phyloP scores from a whole-genome alignment of 2,888 invertebrate species.

The Drepana falcataria region DNA sequence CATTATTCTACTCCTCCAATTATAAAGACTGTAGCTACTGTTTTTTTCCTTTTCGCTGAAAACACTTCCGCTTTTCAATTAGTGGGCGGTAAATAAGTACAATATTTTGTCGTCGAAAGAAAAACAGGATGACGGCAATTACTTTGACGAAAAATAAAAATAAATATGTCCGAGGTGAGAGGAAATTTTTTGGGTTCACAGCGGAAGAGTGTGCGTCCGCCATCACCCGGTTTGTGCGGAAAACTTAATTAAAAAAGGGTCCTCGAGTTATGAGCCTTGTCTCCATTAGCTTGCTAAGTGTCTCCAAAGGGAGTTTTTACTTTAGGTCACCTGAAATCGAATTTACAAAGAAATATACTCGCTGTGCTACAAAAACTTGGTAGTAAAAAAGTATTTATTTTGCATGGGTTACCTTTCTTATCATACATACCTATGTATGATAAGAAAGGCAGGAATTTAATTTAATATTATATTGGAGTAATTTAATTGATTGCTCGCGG shows the following conservation, averaged over 20 bases:
- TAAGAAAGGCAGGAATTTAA: slow-evolving; percentile 26
- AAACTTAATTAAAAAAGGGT: slow-evolving; percentile 45
- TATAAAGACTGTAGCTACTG: no score
- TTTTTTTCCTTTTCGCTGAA: no score
- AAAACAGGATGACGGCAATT: not conserved
- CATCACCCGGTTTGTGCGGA: slow-evolving; percentile 15
- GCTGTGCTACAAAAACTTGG: not conserved
- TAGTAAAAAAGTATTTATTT: no score
- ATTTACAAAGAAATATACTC: slow-evolving; percentile 27
- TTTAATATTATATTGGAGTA: slow-evolving; percentile 55
- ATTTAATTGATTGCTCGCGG: slow-evolving; percentile 59
- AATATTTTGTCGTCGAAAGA: not conserved
- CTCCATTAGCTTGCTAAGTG: slow-evolving; percentile 38
- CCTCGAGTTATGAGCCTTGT: slow-evolving; percentile 33
- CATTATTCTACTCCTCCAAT: no score
- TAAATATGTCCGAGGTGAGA: not conserved
- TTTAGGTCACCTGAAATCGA: slow-evolving; percentile 35
- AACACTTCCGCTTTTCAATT: no score
- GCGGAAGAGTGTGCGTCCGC: not conserved
- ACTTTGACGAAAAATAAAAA: not conserved
- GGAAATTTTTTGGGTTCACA: not conserved
- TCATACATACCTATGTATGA: slow-evolving; percentile 5
- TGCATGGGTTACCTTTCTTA: slow-evolving; percentile 4
- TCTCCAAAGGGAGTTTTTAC: slow-evolving; percentile 31
- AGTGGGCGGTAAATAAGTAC: no score